Evolutionary conservation across 2,888 invertebrate genomes (phyloP), one percentile per base, ranked within the genome.

Genomic region (Rotaria magnacalcarata): DNA sequence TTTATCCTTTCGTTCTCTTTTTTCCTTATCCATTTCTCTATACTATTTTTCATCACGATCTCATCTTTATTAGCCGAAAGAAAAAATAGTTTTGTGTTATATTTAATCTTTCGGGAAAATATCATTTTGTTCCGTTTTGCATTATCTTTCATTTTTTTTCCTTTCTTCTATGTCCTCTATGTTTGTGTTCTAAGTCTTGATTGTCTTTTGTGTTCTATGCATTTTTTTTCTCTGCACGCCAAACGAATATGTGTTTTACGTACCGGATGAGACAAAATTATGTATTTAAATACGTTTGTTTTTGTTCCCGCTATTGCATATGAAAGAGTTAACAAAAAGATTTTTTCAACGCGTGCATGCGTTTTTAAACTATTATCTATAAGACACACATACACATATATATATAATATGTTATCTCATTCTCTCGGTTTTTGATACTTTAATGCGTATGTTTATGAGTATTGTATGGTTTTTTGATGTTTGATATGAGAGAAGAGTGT

Each of bases 221-320:
- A 60, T 60, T n/a, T 60, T 58, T 58, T n/a, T 60, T 60, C 60
- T 60, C 14, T 60, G 60, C 60, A 60, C 60, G 60, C 60, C 34
- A 60, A 60, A 27, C 27, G 27, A 60, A 60, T 60, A 27, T 60
- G 27, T 60, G 27, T 60, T 11, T 50, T 27, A 27, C 27, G 27
- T 60, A 60, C 27, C 60, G 60, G 60, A 60, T 60, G 60, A 60
- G 60, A 60, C 11, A 60, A 60, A 60, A 60, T 27, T 27, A 27
- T 52, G 52, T 52, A 52, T 52, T 52, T 52, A 52, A 16, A 52
- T 52, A 52, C 52, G 11, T n/a, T n/a, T 60, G 24, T 60, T 60
- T 60, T n/a, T 27, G 27, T 60, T 60, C 27, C 60, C 60, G 60
- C 10, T 27, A 27, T 27, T 60, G n/a, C 60, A 14, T n/a, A 60